These are phyloP conservation scores for Machimus rusticus DNA, from an alignment of 2,888 invertebrate species.

Conservation along the genomic window DNA sequence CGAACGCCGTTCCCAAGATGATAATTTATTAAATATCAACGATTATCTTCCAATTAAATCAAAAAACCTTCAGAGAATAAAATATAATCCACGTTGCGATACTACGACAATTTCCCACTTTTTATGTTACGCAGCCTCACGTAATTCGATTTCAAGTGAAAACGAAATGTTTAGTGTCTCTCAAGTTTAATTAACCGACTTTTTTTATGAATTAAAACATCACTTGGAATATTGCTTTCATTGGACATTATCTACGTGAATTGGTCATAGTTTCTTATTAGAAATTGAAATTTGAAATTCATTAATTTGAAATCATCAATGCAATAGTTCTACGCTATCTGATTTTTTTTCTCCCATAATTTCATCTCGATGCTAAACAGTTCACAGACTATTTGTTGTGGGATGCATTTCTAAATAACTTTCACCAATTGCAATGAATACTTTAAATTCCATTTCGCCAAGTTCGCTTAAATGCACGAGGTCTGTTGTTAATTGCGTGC, in stretches of 20 bases:
- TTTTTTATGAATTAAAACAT: not conserved
- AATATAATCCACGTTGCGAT: too few relatives aligned
- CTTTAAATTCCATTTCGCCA: not conserved
- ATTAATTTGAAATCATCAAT: not conserved
- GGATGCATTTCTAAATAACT: not conserved
- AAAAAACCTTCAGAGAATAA: too few relatives aligned
- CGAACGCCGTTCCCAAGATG: too few relatives aligned
- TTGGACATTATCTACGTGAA: not conserved
- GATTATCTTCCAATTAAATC: too few relatives aligned
- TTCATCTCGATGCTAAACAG: not conserved
- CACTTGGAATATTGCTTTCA: not conserved
- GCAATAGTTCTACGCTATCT: not conserved
- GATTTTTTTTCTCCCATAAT: not conserved
- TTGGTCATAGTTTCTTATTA: not conserved
- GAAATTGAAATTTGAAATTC: not conserved
- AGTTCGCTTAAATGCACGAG: not conserved
- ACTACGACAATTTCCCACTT: too few relatives aligned
- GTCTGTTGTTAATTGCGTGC: not conserved
- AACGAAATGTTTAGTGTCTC: not conserved
- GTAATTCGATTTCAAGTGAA: too few relatives aligned
- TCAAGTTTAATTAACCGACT: not conserved
- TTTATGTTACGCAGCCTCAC: too few relatives aligned
- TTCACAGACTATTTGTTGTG: not conserved
- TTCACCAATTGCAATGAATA: not conserved
- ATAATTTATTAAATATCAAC: too few relatives aligned